Percentiles rank a stretch among this genome's conserved stretches.
Conservation (phyloP, 2,113 vertebrate genomes). For the Sinocyclocheilus grahami region DNA sequence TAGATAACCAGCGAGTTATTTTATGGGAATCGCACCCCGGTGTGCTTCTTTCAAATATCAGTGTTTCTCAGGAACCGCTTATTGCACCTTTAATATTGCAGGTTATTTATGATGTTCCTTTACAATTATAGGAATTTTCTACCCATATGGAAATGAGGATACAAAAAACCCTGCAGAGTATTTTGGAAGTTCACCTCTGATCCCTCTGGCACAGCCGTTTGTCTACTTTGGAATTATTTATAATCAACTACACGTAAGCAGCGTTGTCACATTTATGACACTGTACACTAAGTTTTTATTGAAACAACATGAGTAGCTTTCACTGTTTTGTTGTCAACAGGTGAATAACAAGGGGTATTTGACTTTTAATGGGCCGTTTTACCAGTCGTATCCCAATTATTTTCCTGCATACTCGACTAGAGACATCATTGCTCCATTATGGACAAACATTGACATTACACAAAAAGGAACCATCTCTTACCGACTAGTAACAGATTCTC, state of each 20-base stretch:
- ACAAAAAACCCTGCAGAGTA: neutral
- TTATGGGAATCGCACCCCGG: no score
- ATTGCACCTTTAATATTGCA: no score
- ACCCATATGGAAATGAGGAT: constrained; percentile 2
- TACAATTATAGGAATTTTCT: neutral
- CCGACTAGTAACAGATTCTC: constrained; percentile 12
- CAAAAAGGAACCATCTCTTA: neutral
- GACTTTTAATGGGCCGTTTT: neutral
- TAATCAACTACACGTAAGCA: neutral
- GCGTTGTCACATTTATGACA: neutral
- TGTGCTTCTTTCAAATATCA: no score
- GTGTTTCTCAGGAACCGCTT: no score
- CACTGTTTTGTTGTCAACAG: neutral
- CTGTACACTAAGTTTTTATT: neutral
- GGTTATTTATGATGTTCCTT: no score
- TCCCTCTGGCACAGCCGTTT: neutral
- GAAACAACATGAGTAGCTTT: neutral
- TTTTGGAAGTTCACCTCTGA: constrained; percentile 2
- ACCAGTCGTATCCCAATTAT: neutral
- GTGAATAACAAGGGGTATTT: constrained; percentile 13
- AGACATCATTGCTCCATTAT: constrained; percentile 35
- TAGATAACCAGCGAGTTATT: no score
- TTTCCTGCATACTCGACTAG: neutral
- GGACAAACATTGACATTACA: constrained; percentile 13
- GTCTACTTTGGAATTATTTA: constrained; percentile 14